These are phyloP conservation scores for Aphelenchoides bicaudatus DNA, from an alignment of 2,888 invertebrate species.

Conservation along the genomic window DNA sequence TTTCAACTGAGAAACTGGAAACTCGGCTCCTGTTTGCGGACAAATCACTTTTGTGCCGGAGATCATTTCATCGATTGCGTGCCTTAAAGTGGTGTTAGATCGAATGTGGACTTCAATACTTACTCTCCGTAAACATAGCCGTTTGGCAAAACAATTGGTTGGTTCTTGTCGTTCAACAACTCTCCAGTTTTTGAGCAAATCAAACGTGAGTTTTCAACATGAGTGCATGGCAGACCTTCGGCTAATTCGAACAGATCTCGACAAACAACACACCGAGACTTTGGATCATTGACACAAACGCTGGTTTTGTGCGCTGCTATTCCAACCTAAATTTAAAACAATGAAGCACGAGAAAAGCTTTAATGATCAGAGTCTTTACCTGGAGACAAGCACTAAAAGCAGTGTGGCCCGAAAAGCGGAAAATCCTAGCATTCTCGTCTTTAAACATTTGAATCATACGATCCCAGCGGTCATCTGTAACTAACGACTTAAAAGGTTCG, in stretches of 20 bases:
- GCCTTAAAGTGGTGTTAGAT: no score
- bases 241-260: slow-evolving; percentile 75
- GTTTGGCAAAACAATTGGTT: slow-evolving; percentile 91
- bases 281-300: slow-evolving; percentile 50
- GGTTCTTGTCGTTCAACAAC: slow-evolving; percentile 91
- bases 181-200: slow-evolving; percentile 84
- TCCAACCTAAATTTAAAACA: no score
- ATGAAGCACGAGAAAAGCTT: slow-evolving; percentile 19
- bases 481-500: slow-evolving; percentile 57
- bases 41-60: slow-evolving; percentile 85
- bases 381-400: slow-evolving; percentile 86
- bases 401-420: slow-evolving; percentile 75
- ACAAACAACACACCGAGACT: slow-evolving; percentile 50
- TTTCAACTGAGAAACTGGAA: slow-evolving; percentile 82
- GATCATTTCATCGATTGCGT: slow-evolving; percentile 33
- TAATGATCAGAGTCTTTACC: no score
- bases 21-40: slow-evolving; percentile 87
- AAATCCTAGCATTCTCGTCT: slow-evolving; percentile 85
- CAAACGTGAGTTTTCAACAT: slow-evolving; percentile 81
- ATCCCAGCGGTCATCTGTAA: slow-evolving; percentile 75
- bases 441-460: slow-evolving; percentile 83
- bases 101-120: no score
- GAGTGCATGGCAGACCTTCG: slow-evolving; percentile 76
- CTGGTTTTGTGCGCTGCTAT: slow-evolving; percentile 93
- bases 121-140: slow-evolving; percentile 73